phyloP scores from a whole-genome alignment of 2,888 invertebrate genomes.

The Microctonus brassicae region DNA sequence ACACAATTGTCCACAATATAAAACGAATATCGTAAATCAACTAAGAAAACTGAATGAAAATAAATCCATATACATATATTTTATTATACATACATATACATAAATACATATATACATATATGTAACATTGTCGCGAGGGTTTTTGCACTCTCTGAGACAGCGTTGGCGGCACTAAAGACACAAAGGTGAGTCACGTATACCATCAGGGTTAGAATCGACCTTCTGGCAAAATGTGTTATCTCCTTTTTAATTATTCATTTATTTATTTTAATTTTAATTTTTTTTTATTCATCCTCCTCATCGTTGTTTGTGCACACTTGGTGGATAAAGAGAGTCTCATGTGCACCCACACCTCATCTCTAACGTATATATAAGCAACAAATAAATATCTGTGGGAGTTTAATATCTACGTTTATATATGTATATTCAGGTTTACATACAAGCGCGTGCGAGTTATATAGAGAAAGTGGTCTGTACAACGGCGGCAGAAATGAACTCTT shows the following conservation, averaged over 20 bases:
- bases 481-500: slow-evolving; percentile 30
- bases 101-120: slow-evolving; percentile 24
- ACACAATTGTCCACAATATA: slow-evolving; percentile 13
- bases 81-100: not conserved
- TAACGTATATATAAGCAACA: slow-evolving; percentile 9
- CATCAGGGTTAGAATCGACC: slow-evolving; percentile 41
- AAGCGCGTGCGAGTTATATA: slow-evolving; percentile 11
- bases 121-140: slow-evolving; percentile 35
- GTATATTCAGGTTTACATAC: not conserved
- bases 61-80: not conserved
- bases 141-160: slow-evolving; percentile 37
- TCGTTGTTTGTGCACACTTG: not conserved
- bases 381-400: slow-evolving; percentile 22
- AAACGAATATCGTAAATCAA: slow-evolving; percentile 33
- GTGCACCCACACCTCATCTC: slow-evolving; percentile 29
- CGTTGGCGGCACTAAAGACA: slow-evolving; percentile 33
- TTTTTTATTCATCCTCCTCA: not conserved
- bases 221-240: slow-evolving; percentile 29
- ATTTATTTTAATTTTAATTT: not conserved
- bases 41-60: slow-evolving; percentile 14
- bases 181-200: slow-evolving; percentile 40
- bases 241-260: not conserved
- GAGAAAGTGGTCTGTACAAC: slow-evolving; percentile 31
- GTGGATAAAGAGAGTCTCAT: slow-evolving; percentile 13
- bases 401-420: not conserved